Base-by-base conservation (phyloP, 1,140 invertebrate genomes). In the Tetranychus urticae region DNA sequence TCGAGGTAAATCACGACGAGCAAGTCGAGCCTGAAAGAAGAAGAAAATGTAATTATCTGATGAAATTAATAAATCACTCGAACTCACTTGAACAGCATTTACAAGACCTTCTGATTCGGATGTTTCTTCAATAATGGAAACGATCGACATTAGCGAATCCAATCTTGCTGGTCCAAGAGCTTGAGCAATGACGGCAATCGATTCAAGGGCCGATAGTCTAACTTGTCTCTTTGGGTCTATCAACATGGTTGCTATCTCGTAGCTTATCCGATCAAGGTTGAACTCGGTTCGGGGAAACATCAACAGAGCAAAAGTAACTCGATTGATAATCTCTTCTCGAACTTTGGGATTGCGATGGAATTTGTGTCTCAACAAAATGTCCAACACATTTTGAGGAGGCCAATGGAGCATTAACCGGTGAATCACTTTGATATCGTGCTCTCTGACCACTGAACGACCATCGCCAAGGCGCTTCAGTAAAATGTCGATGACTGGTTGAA, bases 201-300 rank as follows among this genome's bases (percentile, higher is more conserved):
- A 80, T 69, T 89, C 86, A n/a, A 89, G 72, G 0, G 84, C 77
- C 3, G 84, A 81, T 66, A 86, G 84, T 12, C 85, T 74, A 1
- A 89, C 83, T 65, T 81, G 75, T 60, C 83, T 73, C 66, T 83
- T 81, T 2, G 76, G 73, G 73, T 86, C 84, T 33, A 76, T 75
- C 23, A 85, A 73, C 58, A 79, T 75, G 46, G 74, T 74, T 14
- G 79, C 77, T 12, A 80, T 71, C 56, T 69, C 64, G 61, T 74
- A 69, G 39, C 81, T 79, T 12, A 85, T 73, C 8, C 72, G 73
- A 13, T 73, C 70, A 34, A 84, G 75, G 71, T 86, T 82, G 69
- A 88, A 83, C 60, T 85, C 83, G 50, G 81, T 82, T 68, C 83
- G 82, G 3, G 86, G 85, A 72, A 85, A 86, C 33, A 82, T 82